Percentiles rank a stretch among this genome's conserved stretches.
Evolutionary conservation across 1,140 invertebrate genomes (phyloP).

Genomic region (Sycophila sp.): DNA sequence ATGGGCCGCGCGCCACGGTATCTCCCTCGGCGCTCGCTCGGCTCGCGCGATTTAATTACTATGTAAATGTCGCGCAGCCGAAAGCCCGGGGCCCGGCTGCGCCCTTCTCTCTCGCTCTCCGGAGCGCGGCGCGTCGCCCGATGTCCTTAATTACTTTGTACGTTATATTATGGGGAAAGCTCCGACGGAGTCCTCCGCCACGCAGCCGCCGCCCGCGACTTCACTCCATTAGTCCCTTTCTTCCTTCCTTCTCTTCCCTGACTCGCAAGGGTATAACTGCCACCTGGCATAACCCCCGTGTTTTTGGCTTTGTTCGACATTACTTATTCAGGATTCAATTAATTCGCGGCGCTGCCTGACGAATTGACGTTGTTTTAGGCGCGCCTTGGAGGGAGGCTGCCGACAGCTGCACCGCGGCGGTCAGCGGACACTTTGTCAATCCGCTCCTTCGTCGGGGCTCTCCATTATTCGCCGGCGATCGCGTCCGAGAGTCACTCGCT

Average conservation of each 20-base stretch:
- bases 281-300: slow-evolving; percentile 32
- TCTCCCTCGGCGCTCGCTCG: slow-evolving; percentile 49
- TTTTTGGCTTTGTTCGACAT: slow-evolving; percentile 37
- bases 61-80: slow-evolving; percentile 67
- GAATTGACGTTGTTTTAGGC: slow-evolving; percentile 14
- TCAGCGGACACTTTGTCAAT: slow-evolving; percentile 17
- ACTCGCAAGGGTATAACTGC: too few relatives aligned
- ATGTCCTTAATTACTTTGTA: slow-evolving; percentile 69
- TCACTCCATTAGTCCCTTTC: slow-evolving; percentile 36
- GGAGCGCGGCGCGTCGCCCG: slow-evolving; percentile 57
- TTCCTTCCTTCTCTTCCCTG: neutral
- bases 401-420: neutral
- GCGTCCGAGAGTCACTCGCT: too few relatives aligned
- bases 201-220: neutral
- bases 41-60: slow-evolving; percentile 67
- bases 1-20: slow-evolving; percentile 59
- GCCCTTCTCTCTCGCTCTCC: slow-evolving; percentile 28
- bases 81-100: slow-evolving; percentile 32
- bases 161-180: slow-evolving; percentile 63
- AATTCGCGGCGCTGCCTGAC: slow-evolving; percentile 4
- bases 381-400: neutral
- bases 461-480: too few relatives aligned
- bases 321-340: slow-evolving; percentile 34
- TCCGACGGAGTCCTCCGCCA: neutral
- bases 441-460: too few relatives aligned